Evolutionary conservation across 2,888 invertebrate genomes (phyloP), one percentile per base, ranked within the genome.

Genomic region (Chymomyza fuscimana): DNA sequence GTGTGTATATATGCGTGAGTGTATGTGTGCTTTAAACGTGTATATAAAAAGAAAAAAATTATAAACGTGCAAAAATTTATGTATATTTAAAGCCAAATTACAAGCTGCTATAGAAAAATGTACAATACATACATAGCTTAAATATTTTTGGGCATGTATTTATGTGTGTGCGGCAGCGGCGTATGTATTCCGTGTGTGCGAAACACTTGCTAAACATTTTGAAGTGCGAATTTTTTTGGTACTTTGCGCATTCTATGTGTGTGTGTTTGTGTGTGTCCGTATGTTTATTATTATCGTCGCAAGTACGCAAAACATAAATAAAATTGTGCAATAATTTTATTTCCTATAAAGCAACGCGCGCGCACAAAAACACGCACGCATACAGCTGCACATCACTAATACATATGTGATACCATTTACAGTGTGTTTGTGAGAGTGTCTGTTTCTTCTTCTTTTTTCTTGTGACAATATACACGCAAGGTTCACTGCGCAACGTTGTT

Each of bases 401-500:
- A 72, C 68, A 76, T 32, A 32, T 32, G 16, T 51, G n/a, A 22
- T 60, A 46, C 1, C 40, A 46, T 46, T 70, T 29, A 59, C 16
- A 61, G 54, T 67, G 54, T 69, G 16, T 32, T 36, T 73, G 63
- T 76, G 51, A 69, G 69, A 70, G 32, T 72, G 66, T 73, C 56
- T 69, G 60, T 64, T 65, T 69, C 60, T 69, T 67, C 67, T 68
- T 73, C 22, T 68, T 68, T 73, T 29, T 65, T 54, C 51, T 58
- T 19, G 58, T 73, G 73, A 74, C 73, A 74, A 74, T 73, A 73
- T 73, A 74, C 79, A 86, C 81, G 86, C 81, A 86, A 82, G 82
- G 82, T 86, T 86, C 82, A 86, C 86, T 86, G 86, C 82, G 86
- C 82, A 82, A 86, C 81, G 83, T 74, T 74, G 72, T 81, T 79